Base-by-base conservation (phyloP, 2,888 invertebrate species). In the Criorhina ranunculi region DNA sequence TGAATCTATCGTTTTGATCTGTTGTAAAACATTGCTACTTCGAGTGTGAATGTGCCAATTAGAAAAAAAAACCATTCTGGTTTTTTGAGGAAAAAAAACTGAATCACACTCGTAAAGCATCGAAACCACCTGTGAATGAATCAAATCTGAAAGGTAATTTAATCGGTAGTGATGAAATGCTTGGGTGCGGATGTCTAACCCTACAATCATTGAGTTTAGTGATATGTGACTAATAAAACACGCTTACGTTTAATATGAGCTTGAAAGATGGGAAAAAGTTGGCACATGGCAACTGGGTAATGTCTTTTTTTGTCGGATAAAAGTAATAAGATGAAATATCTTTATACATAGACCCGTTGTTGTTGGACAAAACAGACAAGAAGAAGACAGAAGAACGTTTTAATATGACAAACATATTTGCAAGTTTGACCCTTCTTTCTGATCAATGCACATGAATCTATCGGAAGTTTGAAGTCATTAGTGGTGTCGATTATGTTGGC, bases 171-270 rank as follows among this genome's bases (percentile, higher is more conserved):
- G 35, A 17, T 57, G 55, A 55, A 55, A 55, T 55, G 15, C 9
- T 15, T 33, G 33, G 17, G 55, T 17, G 55, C 15, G 17, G 15
- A 33, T 5, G 55, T 6, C 4, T 0, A 15, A 1, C 17, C 9
- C 55, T 17, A 6, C 35, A 35, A 55, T 31, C 29, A 55, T 3
- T 2, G 55, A 33, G 55, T 1, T 35, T 17, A 2, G 31, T 55
- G 55, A 35, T 17, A 35, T 35, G 55, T 55, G 55, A 55, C 55
- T 33, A 55, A 17, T 55, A 15, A 1, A 9, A 55, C 7, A 6
- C 7, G 8, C 5, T 12, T 53, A 33, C 12, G 8, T 33, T 55
- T 17, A 33, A 37, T 37, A 7, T 11, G 7, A 4, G 11, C 9
- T 46, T 15, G 24, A 24, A 24, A 17, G 8, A 44, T 17, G 17